These are phyloP conservation scores for Diplogasteroides magnus DNA, from an alignment of 1,140 invertebrate species.

Conservation along the genomic window DNA sequence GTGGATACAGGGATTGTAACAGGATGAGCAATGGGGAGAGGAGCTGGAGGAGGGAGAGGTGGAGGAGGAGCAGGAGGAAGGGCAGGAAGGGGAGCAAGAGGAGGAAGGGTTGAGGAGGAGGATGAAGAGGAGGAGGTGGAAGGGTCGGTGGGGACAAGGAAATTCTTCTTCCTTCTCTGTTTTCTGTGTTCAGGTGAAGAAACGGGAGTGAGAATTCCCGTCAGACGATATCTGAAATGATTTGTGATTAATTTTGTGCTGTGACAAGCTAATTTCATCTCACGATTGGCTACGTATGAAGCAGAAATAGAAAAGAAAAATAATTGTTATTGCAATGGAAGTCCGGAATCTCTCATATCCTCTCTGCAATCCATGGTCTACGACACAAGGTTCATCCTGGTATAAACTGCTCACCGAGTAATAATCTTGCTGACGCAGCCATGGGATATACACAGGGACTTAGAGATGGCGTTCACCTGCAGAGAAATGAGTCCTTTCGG, in stretches of 20 bases:
- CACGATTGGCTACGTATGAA: background rate
- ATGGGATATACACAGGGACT: conserved; percentile 51
- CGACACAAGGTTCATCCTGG: background rate
- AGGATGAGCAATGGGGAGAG: background rate
- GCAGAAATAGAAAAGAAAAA: background rate
- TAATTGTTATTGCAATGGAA: background rate
- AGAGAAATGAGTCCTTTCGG: too few relatives aligned
- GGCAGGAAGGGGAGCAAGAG: too few relatives aligned
- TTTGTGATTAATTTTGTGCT: background rate
- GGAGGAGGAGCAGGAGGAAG: too few relatives aligned
- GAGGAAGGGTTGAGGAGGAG: background rate
- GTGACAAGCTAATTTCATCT: background rate
- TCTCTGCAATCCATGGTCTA: background rate
- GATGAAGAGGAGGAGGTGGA: background rate
- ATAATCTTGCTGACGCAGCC: conserved; percentile 55
- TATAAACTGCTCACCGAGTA: conserved; percentile 36
- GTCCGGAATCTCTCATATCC: background rate
- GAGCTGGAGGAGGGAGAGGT: background rate
- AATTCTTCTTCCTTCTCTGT: background rate
- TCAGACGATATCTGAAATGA: conserved; percentile 46
- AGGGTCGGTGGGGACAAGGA: background rate
- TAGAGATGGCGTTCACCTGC: conserved; percentile 51
- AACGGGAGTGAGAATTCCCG: conserved; percentile 45
- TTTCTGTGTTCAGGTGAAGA: conserved; percentile 50
- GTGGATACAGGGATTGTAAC: background rate